These are phyloP conservation scores for Molossus molossus DNA, from an alignment of 2,797 vertebrate species.

Conservation along the genomic window DNA sequence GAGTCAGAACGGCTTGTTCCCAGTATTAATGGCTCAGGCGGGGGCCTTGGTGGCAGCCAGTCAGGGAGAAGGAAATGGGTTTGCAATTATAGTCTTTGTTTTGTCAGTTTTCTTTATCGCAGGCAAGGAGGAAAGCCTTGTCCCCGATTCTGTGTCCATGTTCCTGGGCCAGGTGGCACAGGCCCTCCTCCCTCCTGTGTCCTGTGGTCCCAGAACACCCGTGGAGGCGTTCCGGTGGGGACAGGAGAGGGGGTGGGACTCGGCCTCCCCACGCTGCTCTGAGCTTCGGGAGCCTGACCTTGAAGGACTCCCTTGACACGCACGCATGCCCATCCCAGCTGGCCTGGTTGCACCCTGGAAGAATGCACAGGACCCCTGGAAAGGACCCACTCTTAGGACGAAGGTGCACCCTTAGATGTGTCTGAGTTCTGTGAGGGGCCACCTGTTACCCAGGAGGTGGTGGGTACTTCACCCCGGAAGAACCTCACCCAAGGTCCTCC, in stretches of 20 bases:
- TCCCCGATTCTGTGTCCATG: neutral
- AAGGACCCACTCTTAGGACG: neutral
- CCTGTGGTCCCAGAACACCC: fast-evolving
- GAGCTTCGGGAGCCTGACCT: neutral
- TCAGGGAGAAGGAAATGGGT: constrained; percentile 63
- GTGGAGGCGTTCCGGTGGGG: no score
- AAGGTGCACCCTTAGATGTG: neutral
- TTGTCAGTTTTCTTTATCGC: constrained; percentile 65
- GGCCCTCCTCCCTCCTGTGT: neutral
- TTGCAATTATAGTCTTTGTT: constrained; percentile 83
- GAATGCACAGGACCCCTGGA: neutral
- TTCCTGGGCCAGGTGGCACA: neutral
- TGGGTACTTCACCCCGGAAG: neutral
- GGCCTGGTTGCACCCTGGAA: neutral
- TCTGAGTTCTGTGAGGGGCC: neutral
- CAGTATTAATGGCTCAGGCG: constrained; percentile 3
- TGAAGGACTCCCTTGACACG: neutral
- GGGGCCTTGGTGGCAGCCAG: neutral
- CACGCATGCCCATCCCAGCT: neutral
- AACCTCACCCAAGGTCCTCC: neutral
- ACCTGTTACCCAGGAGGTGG: neutral
- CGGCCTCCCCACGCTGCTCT: neutral
- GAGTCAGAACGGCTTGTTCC: neutral
- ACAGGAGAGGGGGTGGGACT: neutral
- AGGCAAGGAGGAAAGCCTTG: neutral